Base-by-base conservation (phyloP, 2,888 invertebrate genomes). In the Leptarthrus brevirostris region DNA sequence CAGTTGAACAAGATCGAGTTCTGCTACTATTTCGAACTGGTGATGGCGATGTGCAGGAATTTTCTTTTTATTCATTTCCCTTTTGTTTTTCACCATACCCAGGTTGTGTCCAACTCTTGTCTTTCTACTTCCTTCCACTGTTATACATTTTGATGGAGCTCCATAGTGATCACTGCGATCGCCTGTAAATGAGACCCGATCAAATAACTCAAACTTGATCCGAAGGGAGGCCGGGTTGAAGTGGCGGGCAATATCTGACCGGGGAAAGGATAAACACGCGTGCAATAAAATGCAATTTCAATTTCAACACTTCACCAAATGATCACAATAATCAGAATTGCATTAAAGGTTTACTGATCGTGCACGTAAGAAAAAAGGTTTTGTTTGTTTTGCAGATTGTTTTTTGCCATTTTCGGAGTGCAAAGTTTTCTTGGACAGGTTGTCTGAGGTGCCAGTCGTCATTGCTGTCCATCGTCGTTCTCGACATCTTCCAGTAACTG, bases 201-300 rank as follows among this genome's bases (percentile, higher is more conserved):
- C 30, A 69, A 69, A 52, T 52, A 69, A 69, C 34, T 52, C 52
- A 49, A 30, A 30, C 12, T 20, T 16, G 34, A 26, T 14, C 49
- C 5, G 14, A 20, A 14, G 64, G 69, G 69, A 5, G 49, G 30
- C 18, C 18, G 52, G 30, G 30, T 16, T 16, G 20, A 3, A 20
- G 18, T 20, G 8, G 14, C 18, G 44, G 18, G 20, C 18, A 47
- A 49, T 49, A 16, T 12, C 18, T 18, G 49, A n/a, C 0, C n/a
- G 18, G 18, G 18, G 49, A 16, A 14, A 49, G 18, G 49, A 49
- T 49, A 49, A 49, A 69, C 52, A 69, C 69, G 75, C 74, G 74
- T 75, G 75, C 75, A 75, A 75, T 75, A 75, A 75, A 75, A 75
- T 75, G 75, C 74, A 75, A 75, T 75, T 75, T 71, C 75, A 75